Conservation (phyloP, 2,113 vertebrate genomes). For the Gallinago jamesoni region DNA sequence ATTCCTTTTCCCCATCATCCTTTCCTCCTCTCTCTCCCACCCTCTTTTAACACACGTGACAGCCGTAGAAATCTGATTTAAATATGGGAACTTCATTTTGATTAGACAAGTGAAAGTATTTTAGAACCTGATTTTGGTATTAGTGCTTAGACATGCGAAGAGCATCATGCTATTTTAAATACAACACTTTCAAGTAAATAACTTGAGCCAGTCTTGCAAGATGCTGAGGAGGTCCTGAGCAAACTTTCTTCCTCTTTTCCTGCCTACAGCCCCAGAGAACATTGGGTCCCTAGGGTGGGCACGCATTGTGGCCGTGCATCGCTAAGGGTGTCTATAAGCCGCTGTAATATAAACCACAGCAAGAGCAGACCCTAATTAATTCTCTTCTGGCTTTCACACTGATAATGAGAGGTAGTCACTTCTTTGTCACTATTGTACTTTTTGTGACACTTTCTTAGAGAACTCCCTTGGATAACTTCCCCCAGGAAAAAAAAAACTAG, state of each 20-base stretch:
- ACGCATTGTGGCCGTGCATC: rapidly evolving
- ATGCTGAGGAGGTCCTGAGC: background rate
- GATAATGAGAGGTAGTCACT: background rate
- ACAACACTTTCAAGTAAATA: background rate
- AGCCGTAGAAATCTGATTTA: background rate
- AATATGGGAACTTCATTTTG: background rate
- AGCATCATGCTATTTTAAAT: background rate
- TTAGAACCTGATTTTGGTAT: background rate
- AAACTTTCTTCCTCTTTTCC: background rate
- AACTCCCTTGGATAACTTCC: slow-evolving; percentile 7
- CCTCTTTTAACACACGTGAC: background rate
- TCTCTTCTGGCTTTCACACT: background rate
- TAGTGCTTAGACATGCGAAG: background rate
- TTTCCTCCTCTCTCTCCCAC: background rate
- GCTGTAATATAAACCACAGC: background rate
- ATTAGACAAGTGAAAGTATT: background rate
- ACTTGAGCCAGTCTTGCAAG: background rate
- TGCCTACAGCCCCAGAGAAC: rapidly evolving
- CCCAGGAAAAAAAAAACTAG: background rate
- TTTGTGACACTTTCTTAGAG: background rate
- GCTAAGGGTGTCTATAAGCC: background rate
- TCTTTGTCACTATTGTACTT: background rate
- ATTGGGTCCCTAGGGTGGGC: background rate
- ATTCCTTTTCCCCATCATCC: background rate
- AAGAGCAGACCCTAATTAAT: background rate